These are phyloP conservation scores for Mimas tiliae DNA, from an alignment of 2,888 invertebrate species.

Conservation along the genomic window DNA sequence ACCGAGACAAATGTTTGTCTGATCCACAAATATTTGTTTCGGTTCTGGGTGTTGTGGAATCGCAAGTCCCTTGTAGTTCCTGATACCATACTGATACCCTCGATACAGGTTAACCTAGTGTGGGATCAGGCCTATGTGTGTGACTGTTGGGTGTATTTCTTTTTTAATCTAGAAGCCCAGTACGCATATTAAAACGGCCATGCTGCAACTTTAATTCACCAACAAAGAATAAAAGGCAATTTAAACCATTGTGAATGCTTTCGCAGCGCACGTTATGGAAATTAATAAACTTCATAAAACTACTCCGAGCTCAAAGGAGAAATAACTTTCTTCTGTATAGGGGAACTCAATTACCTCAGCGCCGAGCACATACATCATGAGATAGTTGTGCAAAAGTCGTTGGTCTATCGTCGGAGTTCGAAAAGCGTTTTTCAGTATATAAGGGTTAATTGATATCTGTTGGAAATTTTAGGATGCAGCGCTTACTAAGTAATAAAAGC, in stretches of 20 bases:
- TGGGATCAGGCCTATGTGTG: no score
- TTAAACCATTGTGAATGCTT: constrained; percentile 4
- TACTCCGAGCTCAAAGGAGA: constrained; percentile 1
- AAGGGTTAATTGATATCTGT: neutral
- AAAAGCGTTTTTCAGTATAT: constrained; percentile 7
- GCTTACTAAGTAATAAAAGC: no score
- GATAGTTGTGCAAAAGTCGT: constrained; percentile 1
- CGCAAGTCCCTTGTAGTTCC: no score
- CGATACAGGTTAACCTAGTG: no score
- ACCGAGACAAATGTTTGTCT: no score
- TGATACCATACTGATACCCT: no score
- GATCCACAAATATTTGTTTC: no score
- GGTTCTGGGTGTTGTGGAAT: no score
- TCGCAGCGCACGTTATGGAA: constrained; percentile 23
- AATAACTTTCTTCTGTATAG: neutral
- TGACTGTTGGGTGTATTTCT: no score
- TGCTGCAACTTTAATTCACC: constrained; percentile 39
- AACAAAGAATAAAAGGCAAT: constrained; percentile 32
- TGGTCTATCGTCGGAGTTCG: neutral
- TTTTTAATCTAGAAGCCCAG: neutral
- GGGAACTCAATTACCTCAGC: constrained; percentile 12
- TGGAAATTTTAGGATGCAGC: no score
- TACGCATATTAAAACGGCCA: constrained; percentile 10
- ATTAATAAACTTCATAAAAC: constrained; percentile 26
- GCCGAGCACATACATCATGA: neutral